Conservation (phyloP, 1,140 invertebrate species). For the Andricus grossulariae region DNA sequence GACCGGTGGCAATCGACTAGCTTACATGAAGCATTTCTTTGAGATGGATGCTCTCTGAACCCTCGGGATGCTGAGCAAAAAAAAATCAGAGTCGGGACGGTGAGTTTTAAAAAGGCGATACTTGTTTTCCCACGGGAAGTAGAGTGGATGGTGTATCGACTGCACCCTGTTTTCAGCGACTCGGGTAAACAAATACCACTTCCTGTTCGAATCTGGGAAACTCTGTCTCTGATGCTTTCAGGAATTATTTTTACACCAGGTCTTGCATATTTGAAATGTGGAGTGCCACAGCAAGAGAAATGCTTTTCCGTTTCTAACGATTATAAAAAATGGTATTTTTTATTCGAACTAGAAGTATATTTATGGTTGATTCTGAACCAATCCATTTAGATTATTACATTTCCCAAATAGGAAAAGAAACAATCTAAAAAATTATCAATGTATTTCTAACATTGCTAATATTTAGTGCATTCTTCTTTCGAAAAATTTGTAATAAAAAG, state of each 20-base stretch:
- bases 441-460: too few species aligned
- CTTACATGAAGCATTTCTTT: background rate
- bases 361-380: too few species aligned
- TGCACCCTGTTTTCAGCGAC: background rate
- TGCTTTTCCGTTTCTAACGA: too few species aligned
- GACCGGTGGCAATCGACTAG: too few species aligned
- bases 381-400: too few species aligned
- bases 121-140: conserved; percentile 12
- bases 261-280: background rate
- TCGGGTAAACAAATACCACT: conserved; percentile 10
- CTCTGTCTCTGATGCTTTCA: background rate
- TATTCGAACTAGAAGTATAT: too few species aligned
- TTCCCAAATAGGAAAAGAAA: too few species aligned
- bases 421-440: too few species aligned
- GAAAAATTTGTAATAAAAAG: too few species aligned
- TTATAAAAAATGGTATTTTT: too few species aligned
- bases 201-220: background rate
- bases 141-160: background rate
- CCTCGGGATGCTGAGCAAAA: background rate
- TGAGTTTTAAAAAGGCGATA: conserved; percentile 1
- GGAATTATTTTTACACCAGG: background rate
- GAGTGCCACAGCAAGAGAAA: too few species aligned
- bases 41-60: background rate
- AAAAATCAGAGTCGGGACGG: background rate
- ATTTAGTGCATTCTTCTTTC: too few species aligned